Conservation (phyloP, 2,888 invertebrate genomes). For the Melieria picta region DNA sequence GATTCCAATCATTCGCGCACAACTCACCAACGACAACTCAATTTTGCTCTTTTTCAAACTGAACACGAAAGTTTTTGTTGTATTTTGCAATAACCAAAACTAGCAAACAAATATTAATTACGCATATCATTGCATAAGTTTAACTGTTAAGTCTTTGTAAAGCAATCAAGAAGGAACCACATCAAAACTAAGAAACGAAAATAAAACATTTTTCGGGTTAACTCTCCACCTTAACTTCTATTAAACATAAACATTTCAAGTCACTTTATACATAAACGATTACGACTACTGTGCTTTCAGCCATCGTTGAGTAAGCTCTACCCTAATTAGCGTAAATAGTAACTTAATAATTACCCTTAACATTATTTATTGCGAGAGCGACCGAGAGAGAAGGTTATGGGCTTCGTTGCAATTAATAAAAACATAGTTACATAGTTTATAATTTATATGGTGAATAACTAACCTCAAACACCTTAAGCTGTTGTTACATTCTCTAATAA, state of each 20-base stretch:
- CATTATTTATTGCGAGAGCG: too few species aligned
- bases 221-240: constrained; percentile 12
- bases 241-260: constrained; percentile 17
- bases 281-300: constrained; percentile 8
- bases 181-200: constrained; percentile 51
- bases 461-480: too few species aligned
- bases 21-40: neutral
- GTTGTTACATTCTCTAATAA: too few species aligned
- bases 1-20: constrained; percentile 15
- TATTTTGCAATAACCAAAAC: constrained; percentile 64
- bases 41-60: too few species aligned
- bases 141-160: neutral
- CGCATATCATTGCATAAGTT: constrained; percentile 7
- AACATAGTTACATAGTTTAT: too few species aligned
- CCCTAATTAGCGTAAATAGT: neutral
- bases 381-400: too few species aligned
- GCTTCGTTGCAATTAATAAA: too few species aligned
- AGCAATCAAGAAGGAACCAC: constrained; percentile 33
- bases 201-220: constrained; percentile 66
- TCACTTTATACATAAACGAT: constrained; percentile 2
- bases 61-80: constrained; percentile 48
- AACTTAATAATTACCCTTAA: too few species aligned
- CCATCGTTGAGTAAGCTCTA: constrained; percentile 15
- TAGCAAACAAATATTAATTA: constrained; percentile 19
- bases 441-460: too few species aligned